phyloP scores from a whole-genome alignment of 2,888 invertebrate species.

The Aradus depressus region DNA sequence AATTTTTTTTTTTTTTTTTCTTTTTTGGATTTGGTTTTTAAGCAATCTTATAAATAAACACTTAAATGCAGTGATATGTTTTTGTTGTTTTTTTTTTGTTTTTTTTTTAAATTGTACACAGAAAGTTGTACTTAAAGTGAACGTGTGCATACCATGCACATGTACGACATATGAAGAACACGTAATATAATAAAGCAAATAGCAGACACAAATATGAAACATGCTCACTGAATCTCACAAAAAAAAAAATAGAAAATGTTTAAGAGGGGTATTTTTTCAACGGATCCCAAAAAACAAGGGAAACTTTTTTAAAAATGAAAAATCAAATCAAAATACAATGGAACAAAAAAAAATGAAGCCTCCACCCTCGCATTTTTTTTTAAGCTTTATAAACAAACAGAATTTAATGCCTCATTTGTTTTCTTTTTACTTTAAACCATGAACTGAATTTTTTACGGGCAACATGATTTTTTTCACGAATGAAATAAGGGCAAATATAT shows the following conservation, averaged over 20 bases:
- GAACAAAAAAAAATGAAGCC: too few relatives aligned
- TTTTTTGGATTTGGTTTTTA: too few relatives aligned
- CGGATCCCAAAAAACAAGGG: too few relatives aligned
- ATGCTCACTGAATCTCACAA: slow-evolving; percentile 18
- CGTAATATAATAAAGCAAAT: slow-evolving; percentile 21
- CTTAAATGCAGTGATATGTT: slow-evolving; percentile 11
- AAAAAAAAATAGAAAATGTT: slow-evolving; percentile 6
- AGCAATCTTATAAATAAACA: slow-evolving; percentile 10
- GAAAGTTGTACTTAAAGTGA: slow-evolving; percentile 3
- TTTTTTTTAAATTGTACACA: slow-evolving; percentile 6
- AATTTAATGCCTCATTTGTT: too few relatives aligned
- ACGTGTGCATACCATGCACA: slow-evolving; percentile 27
- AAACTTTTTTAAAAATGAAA: neutral
- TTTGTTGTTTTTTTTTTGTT: too few relatives aligned
- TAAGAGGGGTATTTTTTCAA: too few relatives aligned
- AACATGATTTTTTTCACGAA: too few relatives aligned
- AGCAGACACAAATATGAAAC: slow-evolving; percentile 22
- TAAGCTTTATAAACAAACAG: too few relatives aligned
- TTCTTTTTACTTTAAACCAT: too few relatives aligned
- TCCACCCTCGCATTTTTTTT: too few relatives aligned
- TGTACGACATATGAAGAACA: slow-evolving; percentile 18
- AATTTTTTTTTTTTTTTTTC: neutral
- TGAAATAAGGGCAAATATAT: neutral
- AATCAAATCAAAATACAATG: neutral
- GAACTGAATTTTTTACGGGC: too few relatives aligned